Percentiles rank a stretch among this genome's conserved stretches.
phyloP scores from a whole-genome alignment of 2,888 invertebrate genomes.

The Drosophila nr. fundita region DNA sequence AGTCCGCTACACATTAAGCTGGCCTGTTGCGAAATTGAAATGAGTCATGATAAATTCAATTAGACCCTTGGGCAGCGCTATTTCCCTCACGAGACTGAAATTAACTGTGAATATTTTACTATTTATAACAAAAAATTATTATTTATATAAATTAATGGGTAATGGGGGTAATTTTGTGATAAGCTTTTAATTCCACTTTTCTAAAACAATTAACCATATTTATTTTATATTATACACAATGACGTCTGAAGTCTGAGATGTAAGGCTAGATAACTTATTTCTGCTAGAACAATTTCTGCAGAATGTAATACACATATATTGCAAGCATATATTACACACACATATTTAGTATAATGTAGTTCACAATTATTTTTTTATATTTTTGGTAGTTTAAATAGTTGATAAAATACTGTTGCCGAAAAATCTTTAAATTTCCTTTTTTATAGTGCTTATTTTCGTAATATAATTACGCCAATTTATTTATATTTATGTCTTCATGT shows the following conservation, averaged over 20 bases:
- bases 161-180: background rate
- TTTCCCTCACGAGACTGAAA: background rate
- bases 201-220: background rate
- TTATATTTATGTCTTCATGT: background rate
- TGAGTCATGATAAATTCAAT: slow-evolving; percentile 35
- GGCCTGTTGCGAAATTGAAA: slow-evolving; percentile 51
- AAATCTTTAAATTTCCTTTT: background rate
- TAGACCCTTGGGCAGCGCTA: slow-evolving; percentile 1
- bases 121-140: background rate
- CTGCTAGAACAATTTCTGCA: background rate
- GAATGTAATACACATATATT: background rate
- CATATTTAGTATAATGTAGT: background rate
- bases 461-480: background rate
- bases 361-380: background rate
- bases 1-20: slow-evolving; percentile 58
- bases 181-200: background rate
- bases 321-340: too few species aligned
- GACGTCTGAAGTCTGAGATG: background rate
- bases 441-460: background rate
- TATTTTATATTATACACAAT: background rate
- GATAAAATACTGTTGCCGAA: background rate
- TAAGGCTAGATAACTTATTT: background rate
- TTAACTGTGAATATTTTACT: background rate
- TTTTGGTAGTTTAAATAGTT: background rate
- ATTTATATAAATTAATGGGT: background rate